Conservation (phyloP, 2,888 invertebrate genomes). For the Oconnorella tubifera region DNA sequence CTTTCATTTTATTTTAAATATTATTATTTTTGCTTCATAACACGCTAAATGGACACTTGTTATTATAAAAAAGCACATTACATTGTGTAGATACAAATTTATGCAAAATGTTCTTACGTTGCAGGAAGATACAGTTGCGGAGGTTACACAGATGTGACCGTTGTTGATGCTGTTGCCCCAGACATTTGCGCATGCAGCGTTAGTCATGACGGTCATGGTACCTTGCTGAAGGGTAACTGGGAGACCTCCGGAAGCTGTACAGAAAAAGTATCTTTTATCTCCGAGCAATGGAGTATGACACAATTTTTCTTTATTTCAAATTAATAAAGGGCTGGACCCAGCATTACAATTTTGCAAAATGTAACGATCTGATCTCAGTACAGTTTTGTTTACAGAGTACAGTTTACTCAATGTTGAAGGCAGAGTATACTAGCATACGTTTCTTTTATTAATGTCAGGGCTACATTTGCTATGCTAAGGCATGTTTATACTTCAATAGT, state of each 20-base stretch:
- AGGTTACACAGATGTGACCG: constrained; percentile 18
- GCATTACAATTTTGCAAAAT: too few relatives aligned
- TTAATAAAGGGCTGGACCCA: too few relatives aligned
- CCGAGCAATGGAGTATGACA: too few relatives aligned
- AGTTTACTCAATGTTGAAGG: neutral
- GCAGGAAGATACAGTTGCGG: neutral
- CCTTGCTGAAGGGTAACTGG: constrained; percentile 5
- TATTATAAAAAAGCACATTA: neutral
- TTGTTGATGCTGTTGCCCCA: constrained; percentile 13
- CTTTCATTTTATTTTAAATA: constrained; percentile 12
- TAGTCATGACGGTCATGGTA: constrained; percentile 9
- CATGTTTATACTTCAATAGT: too few relatives aligned
- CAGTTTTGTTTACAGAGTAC: neutral
- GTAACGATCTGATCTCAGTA: too few relatives aligned
- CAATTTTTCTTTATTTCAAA: too few relatives aligned
- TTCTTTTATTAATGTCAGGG: too few relatives aligned
- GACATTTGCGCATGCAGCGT: neutral
- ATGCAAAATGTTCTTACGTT: constrained; percentile 9
- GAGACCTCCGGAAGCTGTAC: neutral
- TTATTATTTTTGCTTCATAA: constrained; percentile 7
- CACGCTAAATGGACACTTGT: neutral
- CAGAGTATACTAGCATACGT: neutral
- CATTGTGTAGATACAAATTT: too few relatives aligned
- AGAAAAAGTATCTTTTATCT: too few relatives aligned
- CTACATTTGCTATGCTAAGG: too few relatives aligned